Conservation (phyloP, 2,888 invertebrate species). For the Geophilus truncorum region DNA sequence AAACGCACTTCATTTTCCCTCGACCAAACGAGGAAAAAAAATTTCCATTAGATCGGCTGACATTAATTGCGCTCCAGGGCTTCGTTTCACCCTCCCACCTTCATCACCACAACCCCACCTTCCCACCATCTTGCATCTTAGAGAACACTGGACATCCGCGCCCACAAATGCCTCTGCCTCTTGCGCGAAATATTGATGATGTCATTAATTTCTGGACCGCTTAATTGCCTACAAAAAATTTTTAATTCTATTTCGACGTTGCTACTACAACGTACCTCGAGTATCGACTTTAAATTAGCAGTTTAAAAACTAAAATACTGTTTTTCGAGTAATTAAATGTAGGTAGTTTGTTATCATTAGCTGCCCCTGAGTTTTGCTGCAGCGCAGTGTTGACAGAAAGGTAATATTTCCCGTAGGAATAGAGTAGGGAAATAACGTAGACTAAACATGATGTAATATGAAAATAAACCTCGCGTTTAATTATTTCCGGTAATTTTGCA, state of each 20-base stretch:
- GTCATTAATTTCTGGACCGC: background rate
- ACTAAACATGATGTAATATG: too few relatives aligned
- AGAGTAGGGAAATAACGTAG: too few relatives aligned
- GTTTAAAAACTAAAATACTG: too few relatives aligned
- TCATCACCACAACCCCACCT: background rate
- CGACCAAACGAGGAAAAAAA: conserved; percentile 15
- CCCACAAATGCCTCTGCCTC: background rate
- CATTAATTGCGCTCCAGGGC: conserved; percentile 27
- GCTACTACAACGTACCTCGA: too few relatives aligned
- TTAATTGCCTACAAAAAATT: background rate
- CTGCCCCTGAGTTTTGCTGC: background rate
- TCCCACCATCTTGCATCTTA: background rate
- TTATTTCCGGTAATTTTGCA: too few relatives aligned
- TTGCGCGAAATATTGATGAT: background rate
- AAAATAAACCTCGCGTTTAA: too few relatives aligned
- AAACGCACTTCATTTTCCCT: conserved; percentile 23
- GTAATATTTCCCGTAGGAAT: too few relatives aligned
- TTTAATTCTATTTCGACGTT: too few relatives aligned
- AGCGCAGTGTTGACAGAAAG: background rate
- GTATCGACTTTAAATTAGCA: too few relatives aligned
- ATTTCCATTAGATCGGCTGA: conserved; percentile 23
- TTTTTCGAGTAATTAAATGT: too few relatives aligned
- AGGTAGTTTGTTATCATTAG: background rate
- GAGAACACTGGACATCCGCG: background rate
- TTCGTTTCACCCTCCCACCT: conserved; percentile 15